These are phyloP conservation scores for Parauchenoglanis ngamensis DNA, from an alignment of 2,797 vertebrate species.

Conservation along the genomic window DNA sequence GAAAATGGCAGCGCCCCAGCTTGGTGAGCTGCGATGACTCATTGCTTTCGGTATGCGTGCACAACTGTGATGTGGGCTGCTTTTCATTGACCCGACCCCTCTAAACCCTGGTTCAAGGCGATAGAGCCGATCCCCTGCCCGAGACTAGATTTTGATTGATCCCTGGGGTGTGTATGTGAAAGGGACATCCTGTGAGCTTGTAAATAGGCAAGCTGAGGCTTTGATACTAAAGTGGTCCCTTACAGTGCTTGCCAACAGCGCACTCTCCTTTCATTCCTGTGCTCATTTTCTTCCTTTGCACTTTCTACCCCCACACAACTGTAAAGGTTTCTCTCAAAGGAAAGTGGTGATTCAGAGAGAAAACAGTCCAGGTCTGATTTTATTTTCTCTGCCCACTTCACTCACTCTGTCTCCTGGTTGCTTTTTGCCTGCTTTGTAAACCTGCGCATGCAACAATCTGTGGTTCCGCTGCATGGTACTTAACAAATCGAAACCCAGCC, in stretches of 20 bases:
- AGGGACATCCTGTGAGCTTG: not conserved
- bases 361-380: not conserved
- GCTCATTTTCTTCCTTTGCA: not conserved
- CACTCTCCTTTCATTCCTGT: conserved; percentile 11
- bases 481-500: not conserved
- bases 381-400: not conserved
- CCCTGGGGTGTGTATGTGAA: not conserved
- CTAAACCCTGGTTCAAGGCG: not conserved
- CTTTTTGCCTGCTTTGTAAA: conserved; percentile 29
- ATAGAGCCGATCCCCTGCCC: not conserved
- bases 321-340: not conserved
- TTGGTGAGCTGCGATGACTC: conserved; percentile 77
- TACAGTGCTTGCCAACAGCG: not conserved
- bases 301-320: not conserved
- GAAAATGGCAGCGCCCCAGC: conserved; percentile 72
- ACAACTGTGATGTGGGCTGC: conserved; percentile 11
- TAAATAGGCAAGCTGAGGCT: not conserved
- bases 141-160: conserved; percentile 9
- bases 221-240: not conserved
- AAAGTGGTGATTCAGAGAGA: not conserved
- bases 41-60: conserved; percentile 73
- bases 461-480: conserved; percentile 20
- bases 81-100: conserved; percentile 8
- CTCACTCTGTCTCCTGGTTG: not conserved
- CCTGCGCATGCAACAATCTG: conserved; percentile 34